Base-by-base conservation (phyloP, 1,140 invertebrate genomes). In the Brachionus rotundiformis region DNA sequence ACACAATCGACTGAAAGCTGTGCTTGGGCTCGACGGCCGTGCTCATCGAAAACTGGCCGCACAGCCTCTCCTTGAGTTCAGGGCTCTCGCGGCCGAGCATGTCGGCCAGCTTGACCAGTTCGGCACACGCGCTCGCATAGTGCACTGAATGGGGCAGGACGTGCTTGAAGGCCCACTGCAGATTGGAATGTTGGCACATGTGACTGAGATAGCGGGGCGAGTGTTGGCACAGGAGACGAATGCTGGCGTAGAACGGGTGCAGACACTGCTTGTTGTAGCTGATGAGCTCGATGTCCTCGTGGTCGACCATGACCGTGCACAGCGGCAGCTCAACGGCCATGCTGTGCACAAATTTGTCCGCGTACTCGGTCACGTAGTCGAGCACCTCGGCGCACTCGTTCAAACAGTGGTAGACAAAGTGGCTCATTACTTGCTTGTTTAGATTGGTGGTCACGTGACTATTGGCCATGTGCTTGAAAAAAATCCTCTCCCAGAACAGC, bases 231-330 rank as follows among this genome's bases (percentile, higher is more conserved):
- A 81, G 59, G 0, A 63, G 59, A 10, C 54, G 39, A 13, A 81
- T 44, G 16, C 29, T 65, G 31, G 29, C 54, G 39, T 65, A 81
- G 31, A 65, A 81, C n/a, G 54, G 54, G 13, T 63, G 54, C 27
- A 81, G 19, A 65, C 54, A 81, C 33, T 63, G 54, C 1, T 61
- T 31, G 25, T 81, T 81, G 19, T 65, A 81, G 31, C 16, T 41
- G 10, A 81, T 33, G 31, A 81, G 41, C 16, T 81, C 79, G n/a
- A 7, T 13, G 25, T 81, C 63, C 41, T 81, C 79, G 41, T 81
- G 79, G 36, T 81, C 79, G 16, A 81, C 79, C 11, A 81, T 36
- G n/a, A 81, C 54, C 10, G 54, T 63, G 41, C 79, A 81, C 2
- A 81, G 16, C 3, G 79, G 79, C 1, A 81, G 31, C 27, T 81